Evolutionary conservation across 2,113 vertebrate species (phyloP).

Genomic region (Andinoacara biseriatus): DNA sequence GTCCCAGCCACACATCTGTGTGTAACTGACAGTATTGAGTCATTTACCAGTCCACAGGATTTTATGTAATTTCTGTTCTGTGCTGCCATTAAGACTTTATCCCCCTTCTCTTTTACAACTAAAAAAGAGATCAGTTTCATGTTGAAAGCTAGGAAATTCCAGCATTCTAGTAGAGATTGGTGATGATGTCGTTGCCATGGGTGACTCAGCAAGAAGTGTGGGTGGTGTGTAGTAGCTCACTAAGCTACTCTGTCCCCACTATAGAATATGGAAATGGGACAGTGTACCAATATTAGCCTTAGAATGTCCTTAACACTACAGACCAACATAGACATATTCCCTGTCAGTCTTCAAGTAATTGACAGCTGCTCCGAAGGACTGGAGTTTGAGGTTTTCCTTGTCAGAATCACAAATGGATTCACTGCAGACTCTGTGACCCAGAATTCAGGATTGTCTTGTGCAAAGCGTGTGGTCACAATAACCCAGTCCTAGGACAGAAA

Average conservation of each 20-base stretch:
- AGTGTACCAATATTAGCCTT: background rate
- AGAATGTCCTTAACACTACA: background rate
- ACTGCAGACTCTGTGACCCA: background rate
- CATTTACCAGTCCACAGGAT: background rate
- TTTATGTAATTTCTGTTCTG: background rate
- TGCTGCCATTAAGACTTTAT: background rate
- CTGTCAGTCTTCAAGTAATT: background rate
- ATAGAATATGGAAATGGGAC: background rate
- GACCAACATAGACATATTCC: background rate
- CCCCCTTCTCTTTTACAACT: background rate
- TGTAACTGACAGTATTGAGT: background rate
- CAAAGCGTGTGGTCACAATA: background rate
- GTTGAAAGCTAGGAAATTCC: constrained; percentile 12
- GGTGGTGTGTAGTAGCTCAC: background rate
- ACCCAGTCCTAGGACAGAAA: background rate
- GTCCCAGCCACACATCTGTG: background rate
- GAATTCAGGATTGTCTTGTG: constrained; percentile 11
- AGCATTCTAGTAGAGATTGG: background rate
- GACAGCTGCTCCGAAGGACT: background rate
- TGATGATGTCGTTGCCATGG: constrained; percentile 33
- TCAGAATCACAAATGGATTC: background rate
- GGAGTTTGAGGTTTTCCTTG: background rate
- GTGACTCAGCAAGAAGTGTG: constrained; percentile 25
- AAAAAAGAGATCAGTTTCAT: background rate
- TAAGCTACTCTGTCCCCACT: background rate